Evolutionary conservation across 2,888 invertebrate genomes (phyloP), one percentile per base, ranked within the genome.

Genomic region (Cancer borealis): DNA sequence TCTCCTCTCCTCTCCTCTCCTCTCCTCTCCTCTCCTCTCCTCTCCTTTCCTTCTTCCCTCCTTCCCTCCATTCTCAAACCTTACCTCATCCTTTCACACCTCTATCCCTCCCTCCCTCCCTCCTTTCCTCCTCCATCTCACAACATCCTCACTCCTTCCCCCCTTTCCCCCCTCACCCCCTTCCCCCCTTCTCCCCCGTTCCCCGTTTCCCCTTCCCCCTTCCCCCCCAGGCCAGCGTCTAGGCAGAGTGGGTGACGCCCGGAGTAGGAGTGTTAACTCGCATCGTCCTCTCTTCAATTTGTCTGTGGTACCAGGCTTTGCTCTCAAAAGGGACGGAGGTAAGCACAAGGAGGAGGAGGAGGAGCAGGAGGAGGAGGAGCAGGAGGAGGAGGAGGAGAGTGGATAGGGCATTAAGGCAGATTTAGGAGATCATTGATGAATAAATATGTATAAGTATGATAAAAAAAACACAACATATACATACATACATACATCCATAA

Each of bases 281-380:
- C 66, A 66, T 21, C 60, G 39, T 14, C 66, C 66, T 6, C 60
- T 39, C 14, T 91, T 30, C 60, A 90, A 79, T 88, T 91, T 93
- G 5, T 89, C 91, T 21, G 45, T 92, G 14, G 95, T 93, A 6
- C 95, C 95, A 1, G 95, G 95, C 30, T 93, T 95, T 92, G 95
- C 95, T 5, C 91, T 95, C 66, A 95, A 95, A 60, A 92, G 92
- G 30, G 95, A 95, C n/a, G 49, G 47, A 30, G 47, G 49, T 47
- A 54, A 79, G 79, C 12, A 30, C 30, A 30, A 79, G 79, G 26
- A 79, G 79, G 79, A 79, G 79, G 79, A 30, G 30, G 79, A 30
- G 30, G 30, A 30, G 79, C 30, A 30, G 79, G 79, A 79, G 30
- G 79, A 79, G 30, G 79, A 79, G 79, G 79, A 79, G 79, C 30